A percentile compares a stretch with the other conserved stretches of the same genome.
Evolutionary conservation across 1,140 invertebrate species (phyloP).

Genomic region (Alviniconcha marisindica): DNA sequence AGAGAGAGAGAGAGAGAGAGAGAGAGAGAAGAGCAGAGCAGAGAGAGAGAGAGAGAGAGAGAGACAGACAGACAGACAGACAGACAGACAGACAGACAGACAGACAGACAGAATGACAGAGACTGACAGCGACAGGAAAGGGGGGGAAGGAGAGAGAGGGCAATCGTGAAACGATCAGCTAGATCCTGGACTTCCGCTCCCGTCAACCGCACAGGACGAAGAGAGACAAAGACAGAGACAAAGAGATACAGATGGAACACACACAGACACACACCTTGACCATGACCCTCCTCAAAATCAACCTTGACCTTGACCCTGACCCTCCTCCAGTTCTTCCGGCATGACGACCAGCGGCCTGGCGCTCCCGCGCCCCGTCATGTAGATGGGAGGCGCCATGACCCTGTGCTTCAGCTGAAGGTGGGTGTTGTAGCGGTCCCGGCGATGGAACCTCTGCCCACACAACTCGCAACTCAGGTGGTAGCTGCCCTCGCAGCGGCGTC

Average conservation of each 20-base stretch:
- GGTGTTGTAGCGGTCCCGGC: constrained; percentile 20
- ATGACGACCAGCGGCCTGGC: background rate
- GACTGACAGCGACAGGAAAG: background rate
- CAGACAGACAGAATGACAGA: background rate
- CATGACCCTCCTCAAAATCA: too few species aligned
- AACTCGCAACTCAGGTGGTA: constrained; percentile 29
- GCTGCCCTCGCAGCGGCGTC: constrained; percentile 29
- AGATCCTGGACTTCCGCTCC: background rate
- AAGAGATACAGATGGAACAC: background rate
- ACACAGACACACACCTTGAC: too few species aligned
- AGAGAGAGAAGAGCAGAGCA: background rate
- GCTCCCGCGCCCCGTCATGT: background rate
- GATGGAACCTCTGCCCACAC: constrained; percentile 17
- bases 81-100: background rate
- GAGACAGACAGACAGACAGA: background rate
- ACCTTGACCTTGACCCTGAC: too few species aligned
- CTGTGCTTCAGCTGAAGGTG: constrained; percentile 23
- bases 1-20: constrained; percentile 10
- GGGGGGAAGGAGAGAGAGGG: background rate
- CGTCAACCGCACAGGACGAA: background rate
- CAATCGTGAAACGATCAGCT: background rate
- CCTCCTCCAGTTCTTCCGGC: background rate
- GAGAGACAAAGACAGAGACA: background rate
- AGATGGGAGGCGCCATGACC: background rate
- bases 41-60: constrained; percentile 21